Evolutionary conservation across 1,140 invertebrate genomes (phyloP), one percentile per base, ranked within the genome.

Genomic region (Solen grandis): DNA sequence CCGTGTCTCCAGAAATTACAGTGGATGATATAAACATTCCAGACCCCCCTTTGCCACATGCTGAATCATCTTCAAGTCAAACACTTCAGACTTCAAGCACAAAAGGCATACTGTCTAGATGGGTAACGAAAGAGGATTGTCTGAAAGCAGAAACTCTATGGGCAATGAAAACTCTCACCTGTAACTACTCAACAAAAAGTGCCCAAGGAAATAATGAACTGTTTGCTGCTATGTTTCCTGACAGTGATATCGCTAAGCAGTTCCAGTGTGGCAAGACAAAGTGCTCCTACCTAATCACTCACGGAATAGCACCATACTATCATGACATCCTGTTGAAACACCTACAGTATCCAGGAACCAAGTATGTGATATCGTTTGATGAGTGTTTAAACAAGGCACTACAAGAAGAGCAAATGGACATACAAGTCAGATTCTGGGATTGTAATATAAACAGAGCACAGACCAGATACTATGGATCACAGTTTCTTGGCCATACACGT

Each of bases 381-480:
- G 85, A 85, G 69, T 72, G 65, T 16, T 41, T 85, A 14, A 85
- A 84, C 74, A 66, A 81, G 60, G 41, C 69, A 22, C 31, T 65
- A 14, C 75, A 86, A 78, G n/a, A 66, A 33, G 57, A 83, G 50
- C 82, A 85, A 63, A 84, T 86, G 84, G 84, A 86, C 70, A 66
- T 86, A 13, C 72, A 46, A 5, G 52, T 85, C 8, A 36, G 84
- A 50, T 72, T 73, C 41, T 86, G 76, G 76, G 46, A 82, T 57
- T 66, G 35, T 36, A 81, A 80, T 25, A 63, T 22, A 14, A 65
- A 76, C 55, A 55, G 46, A 35, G 70, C 84, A 13, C 60, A 63
- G 25, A 85, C 76, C 19, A 52, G 77, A 16, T 86, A 86, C 60
- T 81, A 72, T 27, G 55, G 35, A 19, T 86, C 85, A 5, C 68